Evolutionary conservation across 1,140 invertebrate species (phyloP).

Genomic region (Drosophila varians): DNA sequence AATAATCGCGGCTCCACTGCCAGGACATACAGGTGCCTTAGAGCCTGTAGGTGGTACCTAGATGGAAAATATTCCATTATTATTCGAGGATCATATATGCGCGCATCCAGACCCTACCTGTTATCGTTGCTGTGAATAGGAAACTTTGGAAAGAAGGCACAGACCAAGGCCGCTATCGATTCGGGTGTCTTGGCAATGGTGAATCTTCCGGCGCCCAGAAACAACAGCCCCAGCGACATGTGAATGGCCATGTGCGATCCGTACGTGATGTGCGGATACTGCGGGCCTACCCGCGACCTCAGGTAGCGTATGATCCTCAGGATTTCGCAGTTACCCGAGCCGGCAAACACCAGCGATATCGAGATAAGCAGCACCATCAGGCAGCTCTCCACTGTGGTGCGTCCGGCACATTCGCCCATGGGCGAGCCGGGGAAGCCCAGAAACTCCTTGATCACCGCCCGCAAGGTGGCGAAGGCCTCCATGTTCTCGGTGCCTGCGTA

Average conservation of each 20-base stretch:
- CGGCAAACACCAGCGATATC: constrained; percentile 90
- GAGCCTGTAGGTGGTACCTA: constrained; percentile 95
- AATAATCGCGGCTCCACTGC: constrained; percentile 95
- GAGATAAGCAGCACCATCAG: constrained; percentile 91
- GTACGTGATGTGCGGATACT: constrained; percentile 90
- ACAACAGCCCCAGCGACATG: constrained; percentile 95
- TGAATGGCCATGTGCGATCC: constrained; percentile 97
- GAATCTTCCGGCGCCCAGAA: constrained; percentile 96
- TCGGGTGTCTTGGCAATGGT: constrained; percentile 93
- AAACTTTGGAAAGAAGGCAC: constrained; percentile 98
- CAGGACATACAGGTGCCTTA: constrained; percentile 97
- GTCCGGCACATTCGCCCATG: constrained; percentile 93
- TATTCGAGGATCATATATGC: not conserved
- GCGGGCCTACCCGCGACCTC: constrained; percentile 88
- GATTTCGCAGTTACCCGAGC: constrained; percentile 95
- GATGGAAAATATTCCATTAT: not conserved
- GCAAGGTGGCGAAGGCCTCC: constrained; percentile 90
- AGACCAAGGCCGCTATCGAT: constrained; percentile 94
- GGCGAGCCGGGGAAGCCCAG: constrained; percentile 86
- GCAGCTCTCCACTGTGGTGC: constrained; percentile 95
- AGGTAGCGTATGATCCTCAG: constrained; percentile 93
- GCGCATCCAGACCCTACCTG: constrained; percentile 68
- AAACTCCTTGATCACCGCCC: constrained; percentile 74
- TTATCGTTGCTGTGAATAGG: constrained; percentile 98
- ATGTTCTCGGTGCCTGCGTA: constrained; percentile 96